Conservation (phyloP, 2,888 invertebrate species). For the Protophormia terraenovae region DNA sequence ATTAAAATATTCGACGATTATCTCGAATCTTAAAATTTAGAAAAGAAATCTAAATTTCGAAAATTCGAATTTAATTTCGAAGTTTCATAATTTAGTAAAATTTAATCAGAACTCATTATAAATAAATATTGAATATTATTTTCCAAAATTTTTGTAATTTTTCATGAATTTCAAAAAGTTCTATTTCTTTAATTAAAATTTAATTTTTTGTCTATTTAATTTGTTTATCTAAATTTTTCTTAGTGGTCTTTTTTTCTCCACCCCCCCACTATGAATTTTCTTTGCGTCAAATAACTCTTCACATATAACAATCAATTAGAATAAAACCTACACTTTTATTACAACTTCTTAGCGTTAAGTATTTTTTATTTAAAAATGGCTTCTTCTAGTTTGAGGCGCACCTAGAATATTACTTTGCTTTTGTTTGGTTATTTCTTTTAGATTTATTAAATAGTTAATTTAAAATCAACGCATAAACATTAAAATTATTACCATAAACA, state of each 20-base stretch:
- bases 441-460: conserved; percentile 32
- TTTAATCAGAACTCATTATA: no score
- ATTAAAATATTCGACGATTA: no score
- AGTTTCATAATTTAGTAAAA: not conserved
- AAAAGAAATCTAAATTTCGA: not conserved
- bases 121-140: no score
- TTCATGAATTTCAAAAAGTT: no score
- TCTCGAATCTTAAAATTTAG: no score
- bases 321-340: not conserved
- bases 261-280: no score
- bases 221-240: no score
- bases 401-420: not conserved
- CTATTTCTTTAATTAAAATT: no score
- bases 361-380: not conserved
- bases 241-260: no score
- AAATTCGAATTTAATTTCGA: not conserved
- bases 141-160: no score
- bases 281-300: not conserved
- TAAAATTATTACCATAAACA: conserved; percentile 44
- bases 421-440: not conserved
- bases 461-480: conserved; percentile 48
- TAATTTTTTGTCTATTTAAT: no score
- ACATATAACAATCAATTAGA: not conserved
- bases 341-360: not conserved
- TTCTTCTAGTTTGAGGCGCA: not conserved